A percentile compares a stretch with the other conserved stretches of the same genome.
These are phyloP conservation scores for Onychomys torridus DNA, from an alignment of 2,797 vertebrate genomes.

Conservation along the genomic window DNA sequence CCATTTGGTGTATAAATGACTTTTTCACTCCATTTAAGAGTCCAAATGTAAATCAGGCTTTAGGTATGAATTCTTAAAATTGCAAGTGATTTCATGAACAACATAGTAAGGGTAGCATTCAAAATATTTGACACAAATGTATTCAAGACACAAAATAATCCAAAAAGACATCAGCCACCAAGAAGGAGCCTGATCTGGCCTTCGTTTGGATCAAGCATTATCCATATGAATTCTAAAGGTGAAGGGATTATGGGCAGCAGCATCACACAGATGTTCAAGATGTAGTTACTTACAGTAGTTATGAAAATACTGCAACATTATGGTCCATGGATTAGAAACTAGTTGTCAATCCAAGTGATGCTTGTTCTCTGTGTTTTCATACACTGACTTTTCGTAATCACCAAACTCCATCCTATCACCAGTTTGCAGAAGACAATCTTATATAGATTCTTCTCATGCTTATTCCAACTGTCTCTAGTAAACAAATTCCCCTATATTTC, in stretches of 20 bases:
- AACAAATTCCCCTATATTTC: not conserved
- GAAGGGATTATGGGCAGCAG: rapidly evolving
- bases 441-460: not conserved
- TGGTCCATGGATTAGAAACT: not conserved
- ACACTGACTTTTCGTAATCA: not conserved
- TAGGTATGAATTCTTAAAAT: not conserved
- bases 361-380: not conserved
- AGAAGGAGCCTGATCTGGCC: not conserved
- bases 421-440: not conserved
- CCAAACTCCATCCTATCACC: not conserved
- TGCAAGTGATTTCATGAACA: not conserved
- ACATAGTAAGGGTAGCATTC: not conserved
- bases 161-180: not conserved
- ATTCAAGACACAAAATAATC: not conserved
- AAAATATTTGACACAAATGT: not conserved
- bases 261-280: not conserved
- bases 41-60: not conserved
- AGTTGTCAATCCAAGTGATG: not conserved
- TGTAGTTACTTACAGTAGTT: not conserved
- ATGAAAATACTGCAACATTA: not conserved
- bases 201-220: not conserved
- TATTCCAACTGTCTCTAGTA: not conserved
- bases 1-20: not conserved
- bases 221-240: not conserved
- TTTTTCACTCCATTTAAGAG: not conserved